These are phyloP conservation scores for Hydrotaea cyrtoneurina DNA, from an alignment of 2,888 invertebrate species.

Conservation along the genomic window DNA sequence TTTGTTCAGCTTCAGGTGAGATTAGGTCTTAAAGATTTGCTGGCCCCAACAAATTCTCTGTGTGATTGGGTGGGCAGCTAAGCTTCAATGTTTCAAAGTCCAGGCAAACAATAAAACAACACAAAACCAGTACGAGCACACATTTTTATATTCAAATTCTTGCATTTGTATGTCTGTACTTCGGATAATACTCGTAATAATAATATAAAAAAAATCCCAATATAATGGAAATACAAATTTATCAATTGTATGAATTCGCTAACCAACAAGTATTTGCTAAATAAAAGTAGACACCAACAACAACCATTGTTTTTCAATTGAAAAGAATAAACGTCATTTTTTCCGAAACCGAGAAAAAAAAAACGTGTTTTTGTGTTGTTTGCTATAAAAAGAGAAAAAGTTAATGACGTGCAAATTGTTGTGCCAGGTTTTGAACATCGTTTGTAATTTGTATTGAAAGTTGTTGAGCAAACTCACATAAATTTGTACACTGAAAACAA, in stretches of 20 bases:
- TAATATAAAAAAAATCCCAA: not conserved
- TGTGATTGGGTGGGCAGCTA: not conserved
- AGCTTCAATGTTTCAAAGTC: not conserved
- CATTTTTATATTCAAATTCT: too few species aligned
- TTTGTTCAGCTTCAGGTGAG: not conserved
- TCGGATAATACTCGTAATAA: not conserved
- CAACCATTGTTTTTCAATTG: not conserved
- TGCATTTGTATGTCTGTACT: too few species aligned
- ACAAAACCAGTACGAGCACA: too few species aligned
- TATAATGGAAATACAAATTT: slow-evolving; percentile 17
- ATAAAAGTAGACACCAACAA: not conserved
- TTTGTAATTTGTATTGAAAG: slow-evolving; percentile 7
- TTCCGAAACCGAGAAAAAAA: not conserved
- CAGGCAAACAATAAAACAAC: too few species aligned
- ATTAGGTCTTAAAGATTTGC: not conserved
- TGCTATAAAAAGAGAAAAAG: too few species aligned
- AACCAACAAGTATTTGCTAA: slow-evolving; percentile 1
- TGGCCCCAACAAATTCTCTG: not conserved
- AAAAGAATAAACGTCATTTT: not conserved
- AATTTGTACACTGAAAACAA: not conserved
- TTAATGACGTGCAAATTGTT: slow-evolving; percentile 25
- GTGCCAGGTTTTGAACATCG: not conserved
- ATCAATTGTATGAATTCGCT: slow-evolving; percentile 7
- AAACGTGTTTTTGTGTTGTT: not conserved
- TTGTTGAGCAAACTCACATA: too few species aligned